Conservation (phyloP, 2,888 invertebrate species). For the Chironomus tentans region DNA sequence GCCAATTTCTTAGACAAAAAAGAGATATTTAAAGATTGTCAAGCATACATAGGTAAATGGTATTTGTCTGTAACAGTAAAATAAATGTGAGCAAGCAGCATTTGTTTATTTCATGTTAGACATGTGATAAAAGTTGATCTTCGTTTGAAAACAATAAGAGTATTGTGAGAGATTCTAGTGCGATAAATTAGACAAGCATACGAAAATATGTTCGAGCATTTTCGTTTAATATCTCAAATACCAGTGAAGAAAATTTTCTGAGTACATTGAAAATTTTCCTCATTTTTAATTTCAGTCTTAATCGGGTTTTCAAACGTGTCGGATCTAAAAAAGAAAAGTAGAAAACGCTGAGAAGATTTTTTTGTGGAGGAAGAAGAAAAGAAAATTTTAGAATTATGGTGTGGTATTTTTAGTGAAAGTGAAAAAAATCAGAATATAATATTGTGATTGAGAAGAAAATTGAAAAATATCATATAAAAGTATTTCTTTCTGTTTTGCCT, state of each 20-base stretch:
- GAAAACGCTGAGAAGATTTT: background rate
- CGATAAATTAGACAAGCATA: too few species aligned
- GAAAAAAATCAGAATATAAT: background rate
- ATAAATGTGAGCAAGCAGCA: too few species aligned
- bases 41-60: too few species aligned
- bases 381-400: background rate
- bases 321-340: conserved; percentile 7
- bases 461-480: background rate
- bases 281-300: conserved; percentile 8
- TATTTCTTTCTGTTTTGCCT: background rate
- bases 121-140: too few species aligned
- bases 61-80: too few species aligned
- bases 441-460: background rate
- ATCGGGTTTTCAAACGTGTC: conserved; percentile 12
- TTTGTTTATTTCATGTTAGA: too few species aligned
- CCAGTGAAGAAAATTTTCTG: conserved; percentile 7
- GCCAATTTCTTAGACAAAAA: too few species aligned
- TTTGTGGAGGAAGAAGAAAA: conserved; percentile 7
- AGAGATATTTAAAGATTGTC: too few species aligned
- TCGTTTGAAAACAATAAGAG: too few species aligned
- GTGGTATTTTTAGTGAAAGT: conserved; percentile 12
- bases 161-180: too few species aligned
- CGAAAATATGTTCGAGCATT: too few species aligned
- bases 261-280: conserved; percentile 4
- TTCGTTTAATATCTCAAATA: too few species aligned